Percentiles rank a stretch among this genome's conserved stretches.
Evolutionary conservation across 2,797 vertebrate species (phyloP).

Genomic region (Ammospiza maritima): DNA sequence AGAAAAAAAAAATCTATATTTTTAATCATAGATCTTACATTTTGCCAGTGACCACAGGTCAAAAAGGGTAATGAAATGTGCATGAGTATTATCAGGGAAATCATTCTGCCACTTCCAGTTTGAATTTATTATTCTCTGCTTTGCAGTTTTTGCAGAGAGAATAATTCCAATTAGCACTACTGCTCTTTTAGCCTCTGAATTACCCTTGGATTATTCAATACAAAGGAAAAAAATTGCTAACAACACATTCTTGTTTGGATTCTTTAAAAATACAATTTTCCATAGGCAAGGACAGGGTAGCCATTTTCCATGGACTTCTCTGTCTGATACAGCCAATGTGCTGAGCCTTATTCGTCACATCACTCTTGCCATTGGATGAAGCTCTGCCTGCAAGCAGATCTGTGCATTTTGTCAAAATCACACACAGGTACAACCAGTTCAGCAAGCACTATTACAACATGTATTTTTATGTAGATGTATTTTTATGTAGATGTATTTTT

Average conservation of each 20-base stretch:
- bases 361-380: neutral
- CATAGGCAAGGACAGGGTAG: neutral
- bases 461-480: neutral
- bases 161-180: conserved; percentile 7
- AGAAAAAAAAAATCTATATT: neutral
- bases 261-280: neutral
- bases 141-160: neutral
- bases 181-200: neutral
- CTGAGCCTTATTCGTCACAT: neutral
- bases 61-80: neutral
- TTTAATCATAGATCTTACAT: neutral
- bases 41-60: neutral
- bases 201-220: neutral
- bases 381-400: neutral
- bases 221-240: neutral
- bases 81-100: neutral
- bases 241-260: neutral
- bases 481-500: neutral
- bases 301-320: neutral
- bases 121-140: neutral
- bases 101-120: neutral
- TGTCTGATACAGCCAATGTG: neutral
- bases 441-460: neutral
- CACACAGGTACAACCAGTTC: neutral
- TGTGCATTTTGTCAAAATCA: neutral